These are phyloP conservation scores for Melinopterus prodromus DNA, from an alignment of 2,888 invertebrate species.

Conservation along the genomic window DNA sequence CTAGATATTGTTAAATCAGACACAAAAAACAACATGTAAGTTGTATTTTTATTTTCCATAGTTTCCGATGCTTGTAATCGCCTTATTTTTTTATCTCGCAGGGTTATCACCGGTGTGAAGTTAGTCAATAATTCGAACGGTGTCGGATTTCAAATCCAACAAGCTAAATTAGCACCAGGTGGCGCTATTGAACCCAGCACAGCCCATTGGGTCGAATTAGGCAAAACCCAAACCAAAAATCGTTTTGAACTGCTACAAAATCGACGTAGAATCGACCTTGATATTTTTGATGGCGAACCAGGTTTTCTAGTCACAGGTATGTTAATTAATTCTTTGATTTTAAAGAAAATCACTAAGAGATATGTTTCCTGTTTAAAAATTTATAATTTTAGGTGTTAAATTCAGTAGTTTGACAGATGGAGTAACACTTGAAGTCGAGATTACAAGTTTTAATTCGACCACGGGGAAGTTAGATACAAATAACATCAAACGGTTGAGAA, in stretches of 20 bases:
- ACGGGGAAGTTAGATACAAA: not conserved
- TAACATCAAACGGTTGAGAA: not conserved
- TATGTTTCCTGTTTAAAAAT: not conserved
- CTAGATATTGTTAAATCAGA: not conserved
- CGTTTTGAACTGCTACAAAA: not conserved
- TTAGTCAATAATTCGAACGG: not conserved
- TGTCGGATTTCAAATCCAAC: not conserved
- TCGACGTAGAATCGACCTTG: not conserved
- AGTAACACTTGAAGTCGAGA: not conserved
- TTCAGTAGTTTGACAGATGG: not conserved
- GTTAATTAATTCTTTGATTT: no score
- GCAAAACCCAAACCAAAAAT: not conserved
- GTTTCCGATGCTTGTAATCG: not conserved
- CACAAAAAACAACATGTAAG: not conserved
- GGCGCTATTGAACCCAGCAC: not conserved
- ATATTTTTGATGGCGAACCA: not conserved
- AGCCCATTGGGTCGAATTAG: not conserved
- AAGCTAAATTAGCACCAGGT: not conserved
- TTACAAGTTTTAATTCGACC: not conserved
- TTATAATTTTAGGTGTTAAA: not conserved
- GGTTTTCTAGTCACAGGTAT: not conserved
- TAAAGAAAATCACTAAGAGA: no score
- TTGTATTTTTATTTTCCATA: not conserved
- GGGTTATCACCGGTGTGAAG: not conserved
- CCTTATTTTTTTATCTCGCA: not conserved